Evolutionary conservation across 2,113 vertebrate genomes (phyloP).

Genomic region (Osmerus eperlanus): DNA sequence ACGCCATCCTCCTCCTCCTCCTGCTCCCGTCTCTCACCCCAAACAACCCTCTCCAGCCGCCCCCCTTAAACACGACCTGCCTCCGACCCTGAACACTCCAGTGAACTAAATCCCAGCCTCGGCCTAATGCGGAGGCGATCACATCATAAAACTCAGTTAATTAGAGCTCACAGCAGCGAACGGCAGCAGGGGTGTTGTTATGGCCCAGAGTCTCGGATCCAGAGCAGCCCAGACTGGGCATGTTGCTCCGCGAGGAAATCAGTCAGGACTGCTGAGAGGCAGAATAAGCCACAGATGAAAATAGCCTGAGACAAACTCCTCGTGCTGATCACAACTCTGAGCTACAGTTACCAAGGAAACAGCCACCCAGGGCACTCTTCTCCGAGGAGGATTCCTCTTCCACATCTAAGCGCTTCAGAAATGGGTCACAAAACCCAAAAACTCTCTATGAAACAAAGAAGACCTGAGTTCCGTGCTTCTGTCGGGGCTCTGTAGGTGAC

Average conservation of each 20-base stretch:
- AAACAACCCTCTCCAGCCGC: background rate
- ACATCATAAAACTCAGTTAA: slow-evolving; percentile 38
- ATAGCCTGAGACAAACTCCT: background rate
- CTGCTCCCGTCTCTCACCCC: background rate
- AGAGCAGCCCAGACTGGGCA: too few species aligned
- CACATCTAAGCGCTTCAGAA: background rate
- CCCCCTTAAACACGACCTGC: background rate
- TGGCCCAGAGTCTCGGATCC: too few species aligned
- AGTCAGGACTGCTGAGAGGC: too few species aligned
- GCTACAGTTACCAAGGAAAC: slow-evolving; percentile 17
- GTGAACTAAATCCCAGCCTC: slow-evolving; percentile 7
- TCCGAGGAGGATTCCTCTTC: background rate
- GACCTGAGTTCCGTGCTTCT: too few species aligned
- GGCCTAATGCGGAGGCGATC: slow-evolving; percentile 29
- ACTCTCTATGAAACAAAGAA: too few species aligned
- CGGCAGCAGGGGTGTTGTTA: background rate
- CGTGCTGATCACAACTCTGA: background rate
- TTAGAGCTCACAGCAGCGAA: background rate
- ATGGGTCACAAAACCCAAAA: background rate
- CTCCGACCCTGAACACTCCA: background rate
- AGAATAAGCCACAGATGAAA: too few species aligned
- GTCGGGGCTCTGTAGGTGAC: too few species aligned
- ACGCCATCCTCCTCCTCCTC: background rate
- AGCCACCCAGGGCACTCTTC: background rate
- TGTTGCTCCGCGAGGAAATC: too few species aligned